Conservation (phyloP, 2,797 vertebrate genomes). For the Propithecus deckenii region DNA sequence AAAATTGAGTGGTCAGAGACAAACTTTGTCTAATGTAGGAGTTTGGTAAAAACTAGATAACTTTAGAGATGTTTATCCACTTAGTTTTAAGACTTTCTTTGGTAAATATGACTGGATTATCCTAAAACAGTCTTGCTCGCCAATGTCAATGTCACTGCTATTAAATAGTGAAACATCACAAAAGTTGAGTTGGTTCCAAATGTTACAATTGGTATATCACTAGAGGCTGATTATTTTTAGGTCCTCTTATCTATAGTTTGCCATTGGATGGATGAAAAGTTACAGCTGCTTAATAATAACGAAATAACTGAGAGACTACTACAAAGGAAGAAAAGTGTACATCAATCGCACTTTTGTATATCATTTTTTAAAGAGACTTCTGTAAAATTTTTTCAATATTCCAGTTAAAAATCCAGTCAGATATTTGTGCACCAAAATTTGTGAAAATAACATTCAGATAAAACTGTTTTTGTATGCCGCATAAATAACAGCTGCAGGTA, state of each 20-base stretch:
- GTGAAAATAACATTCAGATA: background rate
- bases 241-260: background rate
- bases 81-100: background rate
- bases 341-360: background rate
- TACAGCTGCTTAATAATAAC: background rate
- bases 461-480: background rate
- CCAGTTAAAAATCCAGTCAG: background rate
- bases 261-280: background rate
- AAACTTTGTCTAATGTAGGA: background rate
- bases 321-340: background rate
- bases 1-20: background rate
- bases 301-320: background rate
- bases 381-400: background rate
- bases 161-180: background rate
- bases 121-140: background rate
- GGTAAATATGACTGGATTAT: background rate
- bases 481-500: background rate
- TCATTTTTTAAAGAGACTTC: background rate
- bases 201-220: background rate
- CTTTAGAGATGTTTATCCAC: background rate
- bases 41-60: background rate
- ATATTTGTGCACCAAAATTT: background rate
- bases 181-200: background rate
- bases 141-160: background rate
- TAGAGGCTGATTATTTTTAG: background rate